A percentile compares a stretch with the other conserved stretches of the same genome.
Evolutionary conservation across 2,113 vertebrate species (phyloP).

Genomic region (Prunella himalayana): DNA sequence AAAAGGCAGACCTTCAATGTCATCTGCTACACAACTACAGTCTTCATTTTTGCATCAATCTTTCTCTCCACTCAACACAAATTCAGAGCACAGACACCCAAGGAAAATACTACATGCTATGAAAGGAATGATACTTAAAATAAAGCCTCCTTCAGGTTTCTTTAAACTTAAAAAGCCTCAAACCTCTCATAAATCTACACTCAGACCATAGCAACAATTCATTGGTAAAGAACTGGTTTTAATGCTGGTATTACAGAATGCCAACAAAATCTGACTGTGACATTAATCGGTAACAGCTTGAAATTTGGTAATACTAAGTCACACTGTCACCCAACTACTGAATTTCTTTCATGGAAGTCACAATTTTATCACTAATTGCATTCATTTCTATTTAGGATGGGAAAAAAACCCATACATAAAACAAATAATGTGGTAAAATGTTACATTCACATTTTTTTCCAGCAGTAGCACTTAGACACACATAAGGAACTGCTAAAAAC

Average conservation of each 20-base stretch:
- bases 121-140: background rate
- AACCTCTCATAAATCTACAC: background rate
- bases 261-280: conserved; percentile 26
- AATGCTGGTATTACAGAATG: background rate
- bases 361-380: background rate
- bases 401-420: fast-evolving
- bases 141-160: background rate
- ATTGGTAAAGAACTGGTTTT: background rate
- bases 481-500: background rate
- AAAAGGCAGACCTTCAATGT: background rate
- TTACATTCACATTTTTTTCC: background rate
- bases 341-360: background rate
- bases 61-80: background rate
- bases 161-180: background rate
- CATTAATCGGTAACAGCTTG: conserved; percentile 18
- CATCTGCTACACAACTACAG: background rate
- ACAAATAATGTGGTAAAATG: background rate
- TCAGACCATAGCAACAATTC: background rate
- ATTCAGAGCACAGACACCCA: background rate
- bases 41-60: background rate
- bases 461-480: background rate
- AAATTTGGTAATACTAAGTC: conserved; percentile 4
- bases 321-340: background rate
- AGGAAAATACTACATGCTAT: background rate
- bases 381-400: background rate